Evolutionary conservation across 2,888 invertebrate genomes (phyloP), one percentile per base, ranked within the genome.

Genomic region (Agrochola macilenta): DNA sequence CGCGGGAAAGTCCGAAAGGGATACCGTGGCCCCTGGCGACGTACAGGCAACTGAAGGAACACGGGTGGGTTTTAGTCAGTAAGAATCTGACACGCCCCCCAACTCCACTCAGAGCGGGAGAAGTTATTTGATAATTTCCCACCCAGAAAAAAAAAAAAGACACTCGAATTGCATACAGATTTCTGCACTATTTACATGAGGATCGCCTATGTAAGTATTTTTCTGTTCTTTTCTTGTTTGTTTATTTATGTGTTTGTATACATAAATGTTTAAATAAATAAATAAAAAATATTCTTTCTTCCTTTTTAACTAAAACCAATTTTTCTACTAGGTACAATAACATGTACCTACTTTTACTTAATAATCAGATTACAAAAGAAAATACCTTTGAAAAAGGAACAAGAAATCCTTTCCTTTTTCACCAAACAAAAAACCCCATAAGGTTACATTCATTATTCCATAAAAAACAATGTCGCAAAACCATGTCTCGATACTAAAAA

Each of bases 401-500:
- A 52, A 39, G 35, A 46, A 26, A 78, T 0, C 52, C 23, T n/a
- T 43, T 43, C 20, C 9, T 23, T 30, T 23, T 70, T 17, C 17
- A 61, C 1, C 26, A 26, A 63, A 61, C 54, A 68, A 46, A 69
- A 57, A 66, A 14, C 5, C 39, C 17, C 2, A 17, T 23, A 30
- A 12, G 58, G 17, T 9, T 57, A 26, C 26, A 66, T 69, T n/a
- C 43, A 57, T 57, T 57, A 12, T 58, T 35, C 66, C 43, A 35
- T n/a, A 63, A 57, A n/a, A 80, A 69, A 64, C 83, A 58, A 64
- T 46, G 52, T 64, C 9, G 43, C n/a, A 54, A 66, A 71, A 60
- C 58, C 63, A 72, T 82, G 30, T 54, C 26, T 26, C 69, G 52
- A 58, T 75, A 46, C 83, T 74, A 57, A 30, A 66, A 69, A 72